Evolutionary conservation across 1,140 invertebrate species (phyloP).

Genomic region (Melipona quadrifasciata): DNA sequence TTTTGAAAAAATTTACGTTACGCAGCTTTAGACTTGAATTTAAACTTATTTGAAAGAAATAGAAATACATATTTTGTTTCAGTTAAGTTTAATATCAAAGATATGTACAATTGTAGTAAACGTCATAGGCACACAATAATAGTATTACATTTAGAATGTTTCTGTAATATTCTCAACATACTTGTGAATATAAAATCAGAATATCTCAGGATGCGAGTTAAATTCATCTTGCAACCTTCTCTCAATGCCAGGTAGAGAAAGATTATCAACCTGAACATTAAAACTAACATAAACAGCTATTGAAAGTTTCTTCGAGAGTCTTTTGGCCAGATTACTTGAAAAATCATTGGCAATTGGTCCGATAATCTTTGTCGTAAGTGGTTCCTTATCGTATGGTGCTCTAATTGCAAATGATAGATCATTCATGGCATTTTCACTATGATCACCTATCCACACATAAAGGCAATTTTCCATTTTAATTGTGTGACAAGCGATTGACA

Average conservation of each 20-base stretch:
- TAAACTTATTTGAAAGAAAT: background rate
- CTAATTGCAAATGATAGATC: slow-evolving; percentile 75
- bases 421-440: slow-evolving; percentile 68
- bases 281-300: slow-evolving; percentile 80
- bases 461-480: slow-evolving; percentile 78
- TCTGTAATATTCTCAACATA: slow-evolving; percentile 52
- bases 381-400: slow-evolving; percentile 68
- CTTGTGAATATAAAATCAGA: slow-evolving; percentile 55
- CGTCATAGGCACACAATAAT: background rate
- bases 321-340: slow-evolving; percentile 75
- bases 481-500: slow-evolving; percentile 73
- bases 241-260: slow-evolving; percentile 71
- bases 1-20: too few relatives aligned
- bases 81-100: background rate
- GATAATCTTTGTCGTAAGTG: slow-evolving; percentile 77
- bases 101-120: background rate
- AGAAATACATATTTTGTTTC: background rate
- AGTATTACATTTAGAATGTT: background rate
- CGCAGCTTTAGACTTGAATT: background rate
- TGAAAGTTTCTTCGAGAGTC: slow-evolving; percentile 74
- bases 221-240: slow-evolving; percentile 76
- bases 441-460: slow-evolving; percentile 77
- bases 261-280: slow-evolving; percentile 72
- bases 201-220: slow-evolving; percentile 38
- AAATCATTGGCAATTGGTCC: slow-evolving; percentile 69